Conservation (phyloP, 2,113 vertebrate genomes). For the Hippocampus mohnikei region DNA sequence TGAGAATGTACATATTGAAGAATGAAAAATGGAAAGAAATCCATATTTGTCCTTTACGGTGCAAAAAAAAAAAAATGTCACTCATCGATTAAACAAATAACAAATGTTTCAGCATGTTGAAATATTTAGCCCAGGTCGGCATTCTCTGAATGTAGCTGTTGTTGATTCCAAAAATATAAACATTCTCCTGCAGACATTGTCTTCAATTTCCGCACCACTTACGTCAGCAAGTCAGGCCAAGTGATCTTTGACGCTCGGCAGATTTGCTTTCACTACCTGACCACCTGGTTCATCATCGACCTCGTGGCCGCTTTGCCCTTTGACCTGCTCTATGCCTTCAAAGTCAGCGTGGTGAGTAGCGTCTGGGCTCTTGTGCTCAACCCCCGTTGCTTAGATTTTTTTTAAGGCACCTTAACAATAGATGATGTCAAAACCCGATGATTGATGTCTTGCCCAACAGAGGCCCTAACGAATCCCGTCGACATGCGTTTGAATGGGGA, state of each 20-base stretch:
- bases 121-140: not conserved
- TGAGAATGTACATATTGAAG: not conserved
- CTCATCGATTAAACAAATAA: not conserved
- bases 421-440: not conserved
- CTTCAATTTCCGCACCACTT: constrained; percentile 96
- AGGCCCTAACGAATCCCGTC: constrained; percentile 7
- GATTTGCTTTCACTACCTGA: constrained; percentile 97
- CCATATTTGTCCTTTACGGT: not conserved
- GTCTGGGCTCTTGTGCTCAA: not conserved
- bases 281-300: constrained; percentile 98
- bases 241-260: constrained; percentile 97
- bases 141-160: not conserved
- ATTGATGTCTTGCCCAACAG: not conserved
- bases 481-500: not conserved
- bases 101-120: not conserved
- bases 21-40: not conserved
- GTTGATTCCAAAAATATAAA: not conserved
- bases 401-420: not conserved
- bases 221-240: constrained; percentile 97
- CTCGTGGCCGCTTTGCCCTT: constrained; percentile 95
- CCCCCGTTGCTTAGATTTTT: not conserved
- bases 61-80: not conserved
- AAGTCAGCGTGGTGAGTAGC: constrained; percentile 94
- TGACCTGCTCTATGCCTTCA: constrained; percentile 96
- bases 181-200: constrained; percentile 81